Percentiles rank a stretch among this genome's conserved stretches.
Conservation (phyloP, 2,888 invertebrate species). For the Drymonia ruficornis region DNA sequence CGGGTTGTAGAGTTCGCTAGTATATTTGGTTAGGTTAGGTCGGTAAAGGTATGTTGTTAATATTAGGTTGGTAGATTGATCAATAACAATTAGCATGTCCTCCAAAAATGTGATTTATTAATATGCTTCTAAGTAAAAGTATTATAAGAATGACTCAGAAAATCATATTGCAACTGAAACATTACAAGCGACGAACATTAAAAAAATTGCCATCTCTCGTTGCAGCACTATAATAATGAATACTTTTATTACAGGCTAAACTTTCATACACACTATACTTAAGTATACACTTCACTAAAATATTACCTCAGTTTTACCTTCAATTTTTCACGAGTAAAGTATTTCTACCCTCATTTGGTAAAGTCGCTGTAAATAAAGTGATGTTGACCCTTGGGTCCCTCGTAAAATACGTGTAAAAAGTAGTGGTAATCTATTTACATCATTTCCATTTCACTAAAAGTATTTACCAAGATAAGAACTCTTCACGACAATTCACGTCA, state of each 20-base stretch:
- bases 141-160: no score
- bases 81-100: no score
- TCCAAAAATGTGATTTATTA: no score
- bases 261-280: not conserved
- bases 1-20: constrained; percentile 1
- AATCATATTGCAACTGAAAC: no score
- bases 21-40: constrained; percentile 23
- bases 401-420: constrained; percentile 28
- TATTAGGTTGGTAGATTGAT: no score
- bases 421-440: constrained; percentile 9
- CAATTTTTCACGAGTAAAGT: not conserved
- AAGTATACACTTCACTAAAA: not conserved
- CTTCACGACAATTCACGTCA: no score
- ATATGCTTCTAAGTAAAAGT: no score
- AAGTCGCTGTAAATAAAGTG: constrained; percentile 17
- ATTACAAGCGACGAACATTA: no score
- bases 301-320: not conserved
- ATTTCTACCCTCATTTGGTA: constrained; percentile 18
- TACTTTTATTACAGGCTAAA: no score
- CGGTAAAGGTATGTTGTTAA: constrained; percentile 11
- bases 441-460: constrained; percentile 3
- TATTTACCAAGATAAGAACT: no score
- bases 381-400: constrained; percentile 12
- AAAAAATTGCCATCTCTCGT: no score
- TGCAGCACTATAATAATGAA: no score